A percentile compares a stretch with the other conserved stretches of the same genome.
Conservation (phyloP, 1,140 invertebrate species). For the Bombus fervidus region DNA sequence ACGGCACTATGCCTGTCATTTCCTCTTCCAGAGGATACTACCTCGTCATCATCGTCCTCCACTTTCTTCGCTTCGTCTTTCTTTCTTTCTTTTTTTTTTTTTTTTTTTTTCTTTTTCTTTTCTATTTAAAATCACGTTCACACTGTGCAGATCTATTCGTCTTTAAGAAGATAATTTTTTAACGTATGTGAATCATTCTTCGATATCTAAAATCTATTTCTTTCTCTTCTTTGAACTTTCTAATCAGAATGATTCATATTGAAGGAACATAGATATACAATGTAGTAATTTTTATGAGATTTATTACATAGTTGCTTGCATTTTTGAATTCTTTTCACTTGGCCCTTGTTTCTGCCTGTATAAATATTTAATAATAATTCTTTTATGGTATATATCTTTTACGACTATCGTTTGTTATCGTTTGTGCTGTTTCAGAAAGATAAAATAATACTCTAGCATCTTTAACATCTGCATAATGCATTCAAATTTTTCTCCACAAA, state of each 20-base stretch:
- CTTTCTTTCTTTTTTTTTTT: not conserved
- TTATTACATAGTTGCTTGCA: too few relatives aligned
- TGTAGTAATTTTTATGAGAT: not conserved
- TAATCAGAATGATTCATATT: not conserved
- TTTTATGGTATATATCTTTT: not conserved
- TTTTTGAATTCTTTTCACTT: not conserved
- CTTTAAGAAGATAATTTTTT: not conserved
- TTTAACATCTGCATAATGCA: not conserved
- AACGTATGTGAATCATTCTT: not conserved
- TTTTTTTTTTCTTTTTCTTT: not conserved
- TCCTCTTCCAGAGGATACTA: slow-evolving; percentile 68
- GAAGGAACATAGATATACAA: not conserved
- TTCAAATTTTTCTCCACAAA: not conserved
- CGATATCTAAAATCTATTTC: not conserved
- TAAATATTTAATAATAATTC: not conserved
- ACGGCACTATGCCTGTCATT: slow-evolving; percentile 70
- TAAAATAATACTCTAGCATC: not conserved
- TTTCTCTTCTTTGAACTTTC: not conserved
- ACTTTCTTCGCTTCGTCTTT: slow-evolving; percentile 46
- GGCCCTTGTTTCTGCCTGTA: not conserved
- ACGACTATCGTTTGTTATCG: not conserved
- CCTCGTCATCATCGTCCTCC: slow-evolving; percentile 71
- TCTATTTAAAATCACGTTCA: not conserved
- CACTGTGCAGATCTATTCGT: not conserved
- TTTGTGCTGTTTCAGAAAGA: not conserved